Base-by-base conservation (phyloP, 1,140 invertebrate species). In the Holotrichia oblita region DNA sequence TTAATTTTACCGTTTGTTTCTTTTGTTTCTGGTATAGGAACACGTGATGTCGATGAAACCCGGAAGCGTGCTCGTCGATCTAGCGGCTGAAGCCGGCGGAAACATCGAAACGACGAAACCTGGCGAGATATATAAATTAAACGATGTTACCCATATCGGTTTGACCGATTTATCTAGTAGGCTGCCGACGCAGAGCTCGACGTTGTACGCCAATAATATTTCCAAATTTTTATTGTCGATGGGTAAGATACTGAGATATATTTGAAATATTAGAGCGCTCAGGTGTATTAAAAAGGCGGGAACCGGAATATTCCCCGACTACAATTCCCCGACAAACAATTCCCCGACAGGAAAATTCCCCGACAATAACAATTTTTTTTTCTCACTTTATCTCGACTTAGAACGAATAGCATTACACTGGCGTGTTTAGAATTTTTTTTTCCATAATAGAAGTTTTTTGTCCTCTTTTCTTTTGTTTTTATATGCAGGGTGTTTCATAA, bases 191-290 rank as follows among this genome's bases (percentile, higher is more conserved):
- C 95, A 97, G 86, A 93, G 94, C 61, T 95, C 94, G 48, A 96
- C 94, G 0, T 88, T 97, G 0, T 97, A 96, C 87, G 94, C 93
- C 10, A 97, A 98, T 86, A 98, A 97, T 85, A 95, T 98, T 80
- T 94, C 94, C 10, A 97, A 97, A 84, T 93, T 97, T 82, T 87
- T 97, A 0, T 87, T 97, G 0, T 95, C 95, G 41, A 92, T 97
- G 77, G 94, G 92, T 89, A 85, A 82, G 79, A 0, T 10, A 27
- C 20, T 76, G 14, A n/a, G 8, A 42, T 0, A 14, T 14, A 34
- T 74, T 17, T 42, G 8, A 74, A 42, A 40, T 41, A 8, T 34
- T 1, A 34, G 1, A 4, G 4, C 4, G 27, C 1, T 34, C 2
- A 34, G 27, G 27, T n/a, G n/a, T n/a, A n/a, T 34, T 34, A 34